Evolutionary conservation across 2,113 vertebrate species (phyloP), one percentile per base, ranked within the genome.

Genomic region (Scomber scombrus): DNA sequence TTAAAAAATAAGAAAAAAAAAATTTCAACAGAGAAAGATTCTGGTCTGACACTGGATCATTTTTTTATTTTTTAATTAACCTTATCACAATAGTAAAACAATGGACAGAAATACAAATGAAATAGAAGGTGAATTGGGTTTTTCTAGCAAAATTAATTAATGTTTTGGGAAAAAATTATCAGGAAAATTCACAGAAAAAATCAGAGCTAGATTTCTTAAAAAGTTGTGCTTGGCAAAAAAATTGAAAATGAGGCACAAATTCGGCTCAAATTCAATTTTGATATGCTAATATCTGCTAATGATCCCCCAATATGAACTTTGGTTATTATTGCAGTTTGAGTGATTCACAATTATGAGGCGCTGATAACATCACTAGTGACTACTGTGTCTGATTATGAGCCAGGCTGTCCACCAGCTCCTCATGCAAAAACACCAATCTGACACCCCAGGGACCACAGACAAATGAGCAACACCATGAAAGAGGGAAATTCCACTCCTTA

Each of bases 251-350:
- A 71, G 60, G 23, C 12, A 69, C 23, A 26, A 26, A 26, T 26
- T 26, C 68, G 76, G 56, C 45, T 19, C 29, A 74, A 51, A 84
- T 78, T 90, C 13, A 78, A 78, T 85, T 88, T 85, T 87, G 71
- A 89, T 80, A 89, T 88, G 86, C 49, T 89, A 85, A 93, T 91
- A 68, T 81, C 71, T 64, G 73, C 58, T 84, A 86, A 86, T 85
- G 79, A 84, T 78, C 85, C 89, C 81, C 85, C 12, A 26, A 58
- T 26, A 26, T 80, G 79, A 89, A 81, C 76, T 81, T 64, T 43
- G 78, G 75, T 77, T 81, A 78, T 87, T 90, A 84, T 85, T 85
- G 82, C 75, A 76, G 56, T 89, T 81, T 88, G 81, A 89, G n/a
- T 85, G 78, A 85, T 88, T 90, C 76, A 56, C 83, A 88, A 89